Base-by-base conservation (phyloP, 2,888 invertebrate genomes). In the Ommatoiulus sabulosus region DNA sequence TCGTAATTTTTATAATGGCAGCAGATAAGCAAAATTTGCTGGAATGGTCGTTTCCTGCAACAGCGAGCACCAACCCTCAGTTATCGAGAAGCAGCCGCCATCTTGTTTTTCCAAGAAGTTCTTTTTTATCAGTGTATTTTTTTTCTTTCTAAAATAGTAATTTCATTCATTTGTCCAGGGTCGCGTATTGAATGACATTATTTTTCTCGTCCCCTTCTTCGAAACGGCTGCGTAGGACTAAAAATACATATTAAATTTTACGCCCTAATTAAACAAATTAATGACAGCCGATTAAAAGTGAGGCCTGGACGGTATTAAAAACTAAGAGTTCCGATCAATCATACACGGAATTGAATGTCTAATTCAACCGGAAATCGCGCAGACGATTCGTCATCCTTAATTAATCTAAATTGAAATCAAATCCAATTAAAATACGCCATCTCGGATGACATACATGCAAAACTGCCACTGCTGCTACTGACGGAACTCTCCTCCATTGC, bases 271-370 rank as follows among this genome's bases (percentile, higher is more conserved):
- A 63, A 63, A 63, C 5, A 17, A 63, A 63, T 63, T 63, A 63
- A 63, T 63, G 63, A 63, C 63, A 63, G 63, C 63, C 63, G 63
- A 63, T 63, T 63, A 63, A 63, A 63, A 63, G 63, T n/a, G n/a
- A 63, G n/a, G 63, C 63, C 17, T 63, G 4, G 46, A 7, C 46
- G 46, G 6, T 8, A 46, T 8, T 8, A 8, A 46, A 46, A 46
- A 46, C 46, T 5, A 46, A 46, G 46, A 46, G n/a, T 63, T 20
- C 63, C 4, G 63, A 63, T 63, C 63, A 63, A 63, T 63, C 63
- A 63, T 17, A 63, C n/a, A 15, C 52, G 46, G 46, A 46, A 46
- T 46, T 46, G 46, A 46, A 46, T 46, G 52, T 57, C 52, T 57
- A 7, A 57, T 57, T 57, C 52, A n/a, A 63, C 63, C 63, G 63